Evolutionary conservation across 2,797 vertebrate genomes (phyloP).

Genomic region (Potorous gilbertii): DNA sequence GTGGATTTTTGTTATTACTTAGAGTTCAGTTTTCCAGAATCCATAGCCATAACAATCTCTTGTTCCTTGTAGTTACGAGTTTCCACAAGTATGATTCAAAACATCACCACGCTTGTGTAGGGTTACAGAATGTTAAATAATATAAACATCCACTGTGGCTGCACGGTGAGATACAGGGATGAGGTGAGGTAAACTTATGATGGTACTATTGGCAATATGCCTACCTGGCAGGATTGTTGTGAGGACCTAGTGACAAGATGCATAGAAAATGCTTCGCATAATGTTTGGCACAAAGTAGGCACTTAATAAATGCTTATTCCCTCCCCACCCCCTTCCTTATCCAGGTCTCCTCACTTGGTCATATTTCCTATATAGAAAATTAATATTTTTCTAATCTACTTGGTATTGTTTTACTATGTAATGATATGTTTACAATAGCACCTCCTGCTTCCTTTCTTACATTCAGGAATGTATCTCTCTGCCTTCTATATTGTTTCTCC

Average conservation of each 20-base stretch:
- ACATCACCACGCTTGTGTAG: too few species aligned
- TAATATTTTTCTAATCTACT: neutral
- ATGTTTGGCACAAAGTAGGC: neutral
- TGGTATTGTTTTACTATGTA: neutral
- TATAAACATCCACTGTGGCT: too few species aligned
- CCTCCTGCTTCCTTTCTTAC: neutral
- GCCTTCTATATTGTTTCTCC: neutral
- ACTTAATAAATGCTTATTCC: neutral
- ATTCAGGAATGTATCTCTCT: neutral
- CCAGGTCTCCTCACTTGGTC: neutral
- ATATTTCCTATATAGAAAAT: neutral
- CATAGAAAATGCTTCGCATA: neutral
- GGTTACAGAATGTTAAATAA: too few species aligned
- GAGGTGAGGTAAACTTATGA: too few species aligned
- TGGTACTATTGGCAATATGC: too few species aligned
- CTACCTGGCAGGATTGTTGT: neutral
- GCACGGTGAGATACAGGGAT: too few species aligned
- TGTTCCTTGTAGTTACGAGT: too few species aligned
- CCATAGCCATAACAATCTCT: too few species aligned
- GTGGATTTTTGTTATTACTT: too few species aligned
- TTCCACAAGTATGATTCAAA: too few species aligned
- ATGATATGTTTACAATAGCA: neutral
- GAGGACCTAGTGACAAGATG: neutral
- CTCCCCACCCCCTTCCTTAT: neutral
- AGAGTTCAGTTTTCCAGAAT: too few species aligned